phyloP scores from a whole-genome alignment of 2,888 invertebrate species.

The Diarsia rubi region DNA sequence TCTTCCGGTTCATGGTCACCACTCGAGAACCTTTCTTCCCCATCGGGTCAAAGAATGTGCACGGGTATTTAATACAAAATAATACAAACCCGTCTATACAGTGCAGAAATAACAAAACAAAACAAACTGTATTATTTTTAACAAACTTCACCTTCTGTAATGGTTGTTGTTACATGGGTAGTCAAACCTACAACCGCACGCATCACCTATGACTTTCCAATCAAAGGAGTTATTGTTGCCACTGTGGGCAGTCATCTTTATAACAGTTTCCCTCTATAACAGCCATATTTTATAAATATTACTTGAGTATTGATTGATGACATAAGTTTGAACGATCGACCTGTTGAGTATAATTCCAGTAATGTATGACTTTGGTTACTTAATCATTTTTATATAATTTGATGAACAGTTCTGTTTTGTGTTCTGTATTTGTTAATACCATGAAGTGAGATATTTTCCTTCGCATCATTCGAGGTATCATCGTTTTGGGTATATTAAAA shows the following conservation, averaged over 20 bases:
- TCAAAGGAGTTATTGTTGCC: constrained; percentile 21
- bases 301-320: constrained; percentile 26
- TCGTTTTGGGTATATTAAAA: background rate
- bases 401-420: background rate
- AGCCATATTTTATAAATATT: background rate
- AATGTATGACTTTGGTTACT: constrained; percentile 12
- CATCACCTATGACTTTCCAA: constrained; percentile 13
- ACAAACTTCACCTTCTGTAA: background rate
- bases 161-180: background rate
- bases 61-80: background rate
- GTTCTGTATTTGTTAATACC: background rate
- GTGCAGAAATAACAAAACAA: background rate
- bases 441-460: background rate
- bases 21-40: no score
- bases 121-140: background rate
- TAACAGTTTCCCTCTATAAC: background rate
- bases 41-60: no score
- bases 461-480: background rate
- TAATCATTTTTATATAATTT: constrained; percentile 1
- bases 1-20: no score
- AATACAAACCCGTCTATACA: background rate
- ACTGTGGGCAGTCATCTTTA: background rate
- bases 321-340: constrained; percentile 33
- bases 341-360: constrained; percentile 39
- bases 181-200: background rate